Percentiles rank a stretch among this genome's conserved stretches.
Evolutionary conservation across 2,797 vertebrate genomes (phyloP).

Genomic region (Apogon hyalosoma): DNA sequence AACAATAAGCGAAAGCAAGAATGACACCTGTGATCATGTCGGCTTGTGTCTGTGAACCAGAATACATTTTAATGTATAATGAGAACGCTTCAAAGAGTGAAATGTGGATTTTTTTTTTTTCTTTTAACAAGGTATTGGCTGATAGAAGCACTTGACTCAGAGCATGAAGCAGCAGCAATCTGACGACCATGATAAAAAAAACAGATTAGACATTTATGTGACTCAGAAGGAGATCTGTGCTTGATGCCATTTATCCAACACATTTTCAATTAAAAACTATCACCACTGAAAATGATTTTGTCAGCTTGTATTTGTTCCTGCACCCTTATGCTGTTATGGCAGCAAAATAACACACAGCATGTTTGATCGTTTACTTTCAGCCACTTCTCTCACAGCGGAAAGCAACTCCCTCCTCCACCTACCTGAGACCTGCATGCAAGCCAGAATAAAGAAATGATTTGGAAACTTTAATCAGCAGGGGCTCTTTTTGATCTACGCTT

Average conservation of each 20-base stretch:
- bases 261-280: conserved; percentile 1
- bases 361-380: conserved; percentile 35
- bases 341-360: conserved; percentile 5
- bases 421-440: conserved; percentile 34
- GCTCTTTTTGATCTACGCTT: conserved; percentile 34
- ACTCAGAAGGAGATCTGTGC: conserved; percentile 1
- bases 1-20: conserved; percentile 53
- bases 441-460: conserved; percentile 52
- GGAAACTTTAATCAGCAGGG: conserved; percentile 52
- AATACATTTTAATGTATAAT: conserved; percentile 60
- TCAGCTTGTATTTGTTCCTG: conserved; percentile 6
- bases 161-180: conserved; percentile 12
- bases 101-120: conserved; percentile 21
- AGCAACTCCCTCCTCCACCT: conserved; percentile 1
- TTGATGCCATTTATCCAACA: no score
- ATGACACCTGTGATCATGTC: conserved; percentile 61
- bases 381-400: conserved; percentile 30
- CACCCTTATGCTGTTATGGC: conserved; percentile 16
- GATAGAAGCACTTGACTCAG: conserved; percentile 20
- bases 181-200: conserved; percentile 9
- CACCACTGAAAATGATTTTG: not conserved
- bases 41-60: conserved; percentile 38
- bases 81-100: conserved; percentile 22
- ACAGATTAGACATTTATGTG: conserved; percentile 1
- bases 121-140: conserved; percentile 7